Percentiles rank a stretch among this genome's conserved stretches.
Conservation (phyloP, 2,888 invertebrate species). For the Drosophila phalerata region DNA sequence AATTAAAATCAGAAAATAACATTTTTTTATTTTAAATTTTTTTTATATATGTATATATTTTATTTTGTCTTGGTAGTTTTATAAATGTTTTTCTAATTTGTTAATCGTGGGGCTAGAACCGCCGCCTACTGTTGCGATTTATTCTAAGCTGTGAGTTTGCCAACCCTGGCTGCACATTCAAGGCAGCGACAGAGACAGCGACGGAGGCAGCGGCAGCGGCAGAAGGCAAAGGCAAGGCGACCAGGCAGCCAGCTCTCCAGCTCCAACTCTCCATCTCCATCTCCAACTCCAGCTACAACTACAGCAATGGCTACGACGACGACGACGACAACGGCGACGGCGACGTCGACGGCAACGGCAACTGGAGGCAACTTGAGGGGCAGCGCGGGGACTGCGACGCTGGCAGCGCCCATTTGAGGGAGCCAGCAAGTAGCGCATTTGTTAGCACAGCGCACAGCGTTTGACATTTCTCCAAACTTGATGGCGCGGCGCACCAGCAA, state of each 20-base stretch:
- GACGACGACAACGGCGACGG: constrained; percentile 42
- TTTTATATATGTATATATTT: no score
- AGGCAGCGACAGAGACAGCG: constrained; percentile 45
- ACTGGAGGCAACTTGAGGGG: constrained; percentile 73
- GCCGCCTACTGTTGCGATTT: no score
- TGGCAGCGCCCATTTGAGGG: constrained; percentile 82
- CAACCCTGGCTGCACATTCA: constrained; percentile 65
- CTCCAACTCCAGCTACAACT: constrained; percentile 50
- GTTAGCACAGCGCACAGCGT: constrained; percentile 71
- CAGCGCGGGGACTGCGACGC: constrained; percentile 67
- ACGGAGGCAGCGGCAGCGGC: neutral
- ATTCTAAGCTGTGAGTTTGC: constrained; percentile 32
- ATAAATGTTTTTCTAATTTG: no score
- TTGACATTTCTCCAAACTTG: constrained; percentile 85
- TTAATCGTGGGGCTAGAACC: no score
- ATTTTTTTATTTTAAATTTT: no score
- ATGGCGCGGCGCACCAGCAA: constrained; percentile 83
- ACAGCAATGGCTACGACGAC: constrained; percentile 56
- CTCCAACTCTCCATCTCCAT: constrained; percentile 43
- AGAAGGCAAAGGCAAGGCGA: constrained; percentile 58
- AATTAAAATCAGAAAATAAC: no score
- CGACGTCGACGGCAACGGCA: constrained; percentile 44
- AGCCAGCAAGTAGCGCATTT: constrained; percentile 83
- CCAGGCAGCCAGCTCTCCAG: constrained; percentile 65
- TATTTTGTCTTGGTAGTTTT: no score